These are phyloP conservation scores for Tetraodon nigroviridis DNA, from an alignment of 2,113 vertebrate species.

Conservation along the genomic window DNA sequence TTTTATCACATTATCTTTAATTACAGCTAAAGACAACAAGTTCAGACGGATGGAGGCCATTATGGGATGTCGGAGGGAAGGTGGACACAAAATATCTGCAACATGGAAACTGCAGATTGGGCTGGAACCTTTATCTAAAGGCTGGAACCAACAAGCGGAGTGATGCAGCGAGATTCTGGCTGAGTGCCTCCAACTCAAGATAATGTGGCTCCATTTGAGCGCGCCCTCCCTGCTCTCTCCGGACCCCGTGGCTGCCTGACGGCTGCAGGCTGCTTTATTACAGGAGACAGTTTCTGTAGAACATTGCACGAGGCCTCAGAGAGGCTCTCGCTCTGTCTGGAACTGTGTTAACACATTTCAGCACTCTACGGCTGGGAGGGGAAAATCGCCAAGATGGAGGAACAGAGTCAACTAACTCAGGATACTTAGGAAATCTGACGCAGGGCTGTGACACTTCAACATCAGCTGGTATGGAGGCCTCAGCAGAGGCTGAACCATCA, in stretches of 20 bases:
- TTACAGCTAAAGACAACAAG: slow-evolving; percentile 24
- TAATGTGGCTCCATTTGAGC: slow-evolving; percentile 29
- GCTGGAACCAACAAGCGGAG: neutral
- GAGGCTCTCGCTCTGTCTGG: no score
- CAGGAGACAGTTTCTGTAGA: slow-evolving; percentile 46
- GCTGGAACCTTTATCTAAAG: neutral
- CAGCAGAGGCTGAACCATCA: slow-evolving; percentile 26
- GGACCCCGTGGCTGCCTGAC: slow-evolving; percentile 22
- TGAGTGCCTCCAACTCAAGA: neutral
- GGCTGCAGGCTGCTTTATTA: slow-evolving; percentile 31
- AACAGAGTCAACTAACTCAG: slow-evolving; percentile 14
- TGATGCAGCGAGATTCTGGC: neutral
- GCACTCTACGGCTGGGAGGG: slow-evolving; percentile 9
- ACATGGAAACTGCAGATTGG: slow-evolving; percentile 11
- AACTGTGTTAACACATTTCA: no score
- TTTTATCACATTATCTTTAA: slow-evolving; percentile 43
- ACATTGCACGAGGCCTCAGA: slow-evolving; percentile 20
- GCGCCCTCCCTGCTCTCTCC: slow-evolving; percentile 20
- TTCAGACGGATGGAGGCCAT: slow-evolving; percentile 36
- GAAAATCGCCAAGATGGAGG: slow-evolving; percentile 9
- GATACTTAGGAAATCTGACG: slow-evolving; percentile 12
- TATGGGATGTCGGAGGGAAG: slow-evolving; percentile 24
- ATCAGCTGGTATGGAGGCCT: slow-evolving; percentile 26
- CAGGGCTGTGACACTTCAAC: slow-evolving; percentile 23
- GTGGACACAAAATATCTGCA: neutral